Evolutionary conservation across 2,888 invertebrate species (phyloP), one percentile per base, ranked within the genome.

Genomic region (Anthrax anthrax): DNA sequence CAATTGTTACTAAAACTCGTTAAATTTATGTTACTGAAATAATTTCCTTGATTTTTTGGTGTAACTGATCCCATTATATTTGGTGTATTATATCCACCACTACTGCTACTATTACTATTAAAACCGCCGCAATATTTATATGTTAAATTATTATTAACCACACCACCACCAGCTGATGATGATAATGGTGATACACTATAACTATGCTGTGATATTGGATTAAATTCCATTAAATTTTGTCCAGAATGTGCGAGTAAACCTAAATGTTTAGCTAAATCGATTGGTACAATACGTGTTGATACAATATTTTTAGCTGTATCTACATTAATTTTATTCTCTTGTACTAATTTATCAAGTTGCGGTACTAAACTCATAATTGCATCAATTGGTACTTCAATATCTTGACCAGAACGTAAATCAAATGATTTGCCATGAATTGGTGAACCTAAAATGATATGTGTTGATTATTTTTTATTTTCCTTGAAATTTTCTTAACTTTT

Each of bases 381-480:
- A 51, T 76, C 76, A 5, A 63, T 57, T 1, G 72, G 63, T 47
- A 69, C 58, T 53, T 67, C 67, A 37, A 68, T 61, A 49, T 65
- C 61, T 51, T 63, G 62, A 5, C 58, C 59, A 27, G 42, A 38
- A 29, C 38, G 34, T 14, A 62, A 61, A 3, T 62, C 57, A 14
- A 62, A 59, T 9, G 63, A 60, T 51, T 67, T 69, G n/a, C 66
- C 63, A 50, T 78, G 79, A 45, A 77, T 78, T 34, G 80, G 80
- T 12, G 79, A 80, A 48, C 77, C 79, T 77, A 54, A 12, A 58
- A 44, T 36, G n/a, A n/a, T n/a, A n/a, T n/a, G n/a, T n/a, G n/a
- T n/a, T n/a, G n/a, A n/a, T n/a, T n/a, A n/a, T n/a, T n/a, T n/a
- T n/a, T n/a, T n/a, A n/a, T n/a, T n/a, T n/a, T n/a, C n/a, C n/a